Evolutionary conservation across 1,140 invertebrate species (phyloP).

Genomic region (Solenopsis invicta): DNA sequence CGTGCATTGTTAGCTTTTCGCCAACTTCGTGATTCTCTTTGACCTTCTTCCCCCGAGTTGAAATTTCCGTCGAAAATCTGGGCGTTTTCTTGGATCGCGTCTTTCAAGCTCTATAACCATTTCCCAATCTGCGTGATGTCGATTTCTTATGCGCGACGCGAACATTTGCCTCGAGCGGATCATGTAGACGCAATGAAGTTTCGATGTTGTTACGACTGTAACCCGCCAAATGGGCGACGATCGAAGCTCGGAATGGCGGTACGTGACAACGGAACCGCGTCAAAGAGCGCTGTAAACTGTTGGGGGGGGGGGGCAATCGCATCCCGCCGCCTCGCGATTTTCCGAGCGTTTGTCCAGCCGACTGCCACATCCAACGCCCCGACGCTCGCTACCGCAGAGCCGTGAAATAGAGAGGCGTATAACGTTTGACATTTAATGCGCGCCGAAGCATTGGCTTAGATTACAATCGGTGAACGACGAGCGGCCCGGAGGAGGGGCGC

Average conservation of each 20-base stretch:
- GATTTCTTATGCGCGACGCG: slow-evolving; percentile 40
- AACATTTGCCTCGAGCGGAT: slow-evolving; percentile 9
- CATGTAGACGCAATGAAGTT: slow-evolving; percentile 52
- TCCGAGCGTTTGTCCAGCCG: slow-evolving; percentile 52
- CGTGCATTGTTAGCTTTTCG: slow-evolving; percentile 19
- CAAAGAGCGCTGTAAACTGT: slow-evolving; percentile 64
- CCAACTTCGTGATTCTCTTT: neutral
- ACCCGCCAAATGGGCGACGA: slow-evolving; percentile 43
- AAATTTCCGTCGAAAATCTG: slow-evolving; percentile 18
- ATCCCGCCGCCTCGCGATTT: slow-evolving; percentile 59
- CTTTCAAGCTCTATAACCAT: neutral
- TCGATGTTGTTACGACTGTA: slow-evolving; percentile 53
- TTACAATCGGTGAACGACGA: slow-evolving; percentile 76
- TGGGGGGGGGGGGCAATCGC: slow-evolving; percentile 51
- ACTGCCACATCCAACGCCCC: slow-evolving; percentile 48
- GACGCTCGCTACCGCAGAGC: slow-evolving; percentile 52
- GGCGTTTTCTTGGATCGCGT: neutral
- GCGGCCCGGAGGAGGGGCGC: slow-evolving; percentile 68
- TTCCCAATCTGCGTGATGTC: neutral
- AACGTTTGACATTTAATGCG: slow-evolving; percentile 82
- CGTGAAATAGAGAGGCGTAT: slow-evolving; percentile 72
- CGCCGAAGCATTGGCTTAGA: slow-evolving; percentile 76
- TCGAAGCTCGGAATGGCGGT: slow-evolving; percentile 43
- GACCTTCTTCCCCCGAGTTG: neutral
- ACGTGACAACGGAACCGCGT: slow-evolving; percentile 55